Percentiles rank a stretch among this genome's conserved stretches.
Evolutionary conservation across 2,113 vertebrate species (phyloP).

Genomic region (Mus musculus): GRCm39 chr13:55779501-55780000

Average conservation of each 20-base stretch:
- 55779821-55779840: conserved; percentile 70
- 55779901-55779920: conserved; percentile 73
- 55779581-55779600: not conserved
- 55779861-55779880: conserved; percentile 69
- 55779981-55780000: conserved; percentile 72
- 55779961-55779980: conserved; percentile 63
- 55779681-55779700: conserved; percentile 96
- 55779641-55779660: conserved; percentile 95
- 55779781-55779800: conserved; percentile 89
- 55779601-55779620: conserved; percentile 74
- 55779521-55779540: conserved; percentile 19
- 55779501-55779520: conserved; percentile 18
- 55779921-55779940: conserved; percentile 72
- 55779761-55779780: conserved; percentile 96
- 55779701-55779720: conserved; percentile 98
- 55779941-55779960: conserved; percentile 66
- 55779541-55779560: not conserved
- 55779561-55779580: not conserved
- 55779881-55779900: conserved; percentile 75
- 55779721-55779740: conserved; percentile 99
- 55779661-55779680: conserved; percentile 97
- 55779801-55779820: conserved; percentile 87
- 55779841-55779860: conserved; percentile 60
- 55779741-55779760: conserved; percentile 98
- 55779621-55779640: conserved; percentile 95